Evolutionary conservation across 2,797 vertebrate genomes (phyloP), one percentile per base, ranked within the genome.

Genomic region (Chelon auratus): DNA sequence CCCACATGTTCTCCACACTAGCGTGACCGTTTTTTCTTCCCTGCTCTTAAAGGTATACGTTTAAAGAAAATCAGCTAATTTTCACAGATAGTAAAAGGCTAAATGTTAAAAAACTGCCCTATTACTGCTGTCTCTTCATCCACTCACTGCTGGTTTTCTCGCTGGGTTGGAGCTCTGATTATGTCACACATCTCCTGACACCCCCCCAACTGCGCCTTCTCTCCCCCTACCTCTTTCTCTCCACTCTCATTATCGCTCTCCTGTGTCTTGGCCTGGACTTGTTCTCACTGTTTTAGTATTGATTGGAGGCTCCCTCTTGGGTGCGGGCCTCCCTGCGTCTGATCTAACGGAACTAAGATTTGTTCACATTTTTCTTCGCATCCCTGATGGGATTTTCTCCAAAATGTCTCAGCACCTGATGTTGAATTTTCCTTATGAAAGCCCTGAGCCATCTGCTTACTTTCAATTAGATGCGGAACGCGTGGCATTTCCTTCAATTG

Each of bases 261-360:
- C 61, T 40, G 87, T 77, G 81, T 75, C 77, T 72, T 72, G 82
- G 84, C 81, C 81, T 62, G 64, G 76, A 85, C 87, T 87, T 82
- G 81, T 90, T 90, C 80, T 89, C 77, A 85, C 69, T 85, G 77
- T 82, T 89, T 90, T 81, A 87, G 73, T 86, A 91, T 91, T 42
- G 89, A 92, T 88, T 77, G 71, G 68, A 68, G 48, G 56, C 55
- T 78, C 71, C 72, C 89, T 73, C 83, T 24, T 57, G 84, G 79
- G 74, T 77, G 76, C 54, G 54, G 81, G 72, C 61, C 62, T 72
- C 75, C 66, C 71, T 69, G 63, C 69, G 83, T 91, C 87, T 87
- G 86, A 90, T 89, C 86, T 82, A 87, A 88, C 69, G 47, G 71
- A 91, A 75, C 77, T 47, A 71, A 89, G 83, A 91, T 90, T 91